A percentile compares a stretch with the other conserved stretches of the same genome.
Evolutionary conservation across 2,888 invertebrate species (phyloP).

Genomic region (Lepidocyrtinus sp.): DNA sequence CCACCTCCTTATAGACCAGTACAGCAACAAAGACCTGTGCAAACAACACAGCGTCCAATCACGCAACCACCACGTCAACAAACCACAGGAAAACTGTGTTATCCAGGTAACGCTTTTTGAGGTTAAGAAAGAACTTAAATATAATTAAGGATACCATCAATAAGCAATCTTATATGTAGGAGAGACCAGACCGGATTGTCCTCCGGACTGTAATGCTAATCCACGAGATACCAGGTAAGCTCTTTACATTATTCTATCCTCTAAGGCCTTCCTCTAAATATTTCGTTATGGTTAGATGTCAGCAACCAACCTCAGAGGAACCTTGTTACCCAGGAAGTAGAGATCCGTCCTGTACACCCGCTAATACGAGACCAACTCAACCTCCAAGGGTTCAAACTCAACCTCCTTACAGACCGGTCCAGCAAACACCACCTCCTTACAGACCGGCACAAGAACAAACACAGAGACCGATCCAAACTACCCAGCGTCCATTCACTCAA

Average conservation of each 20-base stretch:
- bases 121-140: neutral
- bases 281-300: neutral
- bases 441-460: too few species aligned
- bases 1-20: too few species aligned
- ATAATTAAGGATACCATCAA: neutral
- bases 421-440: neutral
- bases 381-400: neutral
- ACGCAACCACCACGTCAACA: constrained; percentile 34
- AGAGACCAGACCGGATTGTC: constrained; percentile 67
- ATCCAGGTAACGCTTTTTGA: constrained; percentile 60
- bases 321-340: constrained; percentile 7
- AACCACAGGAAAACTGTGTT: constrained; percentile 40
- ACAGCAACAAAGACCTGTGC: neutral
- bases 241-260: constrained; percentile 25
- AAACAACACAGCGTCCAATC: constrained; percentile 43
- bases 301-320: constrained; percentile 26
- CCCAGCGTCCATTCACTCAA: neutral
- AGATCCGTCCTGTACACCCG: neutral
- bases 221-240: constrained; percentile 67
- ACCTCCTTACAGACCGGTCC: too few species aligned
- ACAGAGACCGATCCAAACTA: constrained; percentile 25
- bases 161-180: neutral
- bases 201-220: constrained; percentile 70
- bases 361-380: neutral
- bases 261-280: too few species aligned